Percentiles rank a stretch among this genome's conserved stretches.
phyloP scores from a whole-genome alignment of 2,113 vertebrate species.

The Nyctereutes procyonoides region DNA sequence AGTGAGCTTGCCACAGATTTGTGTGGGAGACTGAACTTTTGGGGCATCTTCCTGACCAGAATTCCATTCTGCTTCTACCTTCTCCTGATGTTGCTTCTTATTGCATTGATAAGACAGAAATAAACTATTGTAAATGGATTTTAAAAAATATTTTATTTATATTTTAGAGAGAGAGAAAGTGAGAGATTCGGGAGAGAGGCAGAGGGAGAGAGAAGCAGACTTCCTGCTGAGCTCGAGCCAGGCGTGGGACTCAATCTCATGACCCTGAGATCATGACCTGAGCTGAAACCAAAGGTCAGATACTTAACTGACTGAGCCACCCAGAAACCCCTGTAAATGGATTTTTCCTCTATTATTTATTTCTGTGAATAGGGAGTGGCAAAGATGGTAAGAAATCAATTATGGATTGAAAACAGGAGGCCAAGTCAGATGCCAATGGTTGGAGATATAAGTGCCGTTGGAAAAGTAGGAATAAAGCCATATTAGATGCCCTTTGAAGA shows the following conservation, averaged over 20 bases:
- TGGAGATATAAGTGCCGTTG: neutral
- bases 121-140: neutral
- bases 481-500: neutral
- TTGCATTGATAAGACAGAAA: neutral
- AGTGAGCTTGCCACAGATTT: accelerated
- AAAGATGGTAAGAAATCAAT: neutral
- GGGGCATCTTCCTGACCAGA: neutral
- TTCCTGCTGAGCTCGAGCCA: neutral
- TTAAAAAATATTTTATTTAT: neutral
- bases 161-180: neutral
- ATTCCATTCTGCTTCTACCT: neutral
- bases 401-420: neutral
- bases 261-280: neutral
- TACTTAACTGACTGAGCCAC: neutral
- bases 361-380: accelerated
- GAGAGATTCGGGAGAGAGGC: neutral
- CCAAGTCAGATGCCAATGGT: neutral
- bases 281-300: neutral
- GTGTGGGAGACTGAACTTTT: neutral
- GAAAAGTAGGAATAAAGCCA: accelerated
- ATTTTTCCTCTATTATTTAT: neutral
- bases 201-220: neutral
- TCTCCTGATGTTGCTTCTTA: neutral
- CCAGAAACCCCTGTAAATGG: neutral
- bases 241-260: neutral